Evolutionary conservation across 2,113 vertebrate genomes (phyloP).

Genomic region (Numenius arquata): DNA sequence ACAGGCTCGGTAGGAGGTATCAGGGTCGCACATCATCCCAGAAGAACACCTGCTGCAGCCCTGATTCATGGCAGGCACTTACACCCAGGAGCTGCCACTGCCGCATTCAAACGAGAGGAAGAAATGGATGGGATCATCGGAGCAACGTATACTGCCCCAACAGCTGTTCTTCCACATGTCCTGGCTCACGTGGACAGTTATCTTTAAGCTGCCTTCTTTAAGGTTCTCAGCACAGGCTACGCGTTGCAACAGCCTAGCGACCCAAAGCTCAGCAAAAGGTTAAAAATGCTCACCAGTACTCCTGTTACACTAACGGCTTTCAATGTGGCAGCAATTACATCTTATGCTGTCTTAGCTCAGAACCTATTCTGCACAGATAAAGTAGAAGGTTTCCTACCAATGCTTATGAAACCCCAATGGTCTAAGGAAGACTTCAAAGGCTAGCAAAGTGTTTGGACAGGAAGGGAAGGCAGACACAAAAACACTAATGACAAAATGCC

Average conservation of each 20-base stretch:
- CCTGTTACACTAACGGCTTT: not conserved
- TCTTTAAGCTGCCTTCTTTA: not conserved
- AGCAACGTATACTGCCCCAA: not conserved
- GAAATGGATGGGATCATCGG: conserved; percentile 16
- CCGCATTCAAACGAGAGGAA: not conserved
- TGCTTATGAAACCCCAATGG: not conserved
- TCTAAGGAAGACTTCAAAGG: not conserved
- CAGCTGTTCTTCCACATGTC: conserved; percentile 30
- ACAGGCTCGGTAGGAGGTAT: not conserved
- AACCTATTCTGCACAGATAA: not conserved
- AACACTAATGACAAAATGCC: not conserved
- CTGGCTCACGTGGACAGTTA: not conserved
- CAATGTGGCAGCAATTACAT: not conserved
- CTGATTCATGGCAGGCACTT: conserved; percentile 1
- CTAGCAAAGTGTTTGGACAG: not conserved
- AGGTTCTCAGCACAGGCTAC: not conserved
- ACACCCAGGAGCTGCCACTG: not conserved
- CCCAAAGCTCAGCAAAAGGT: not conserved
- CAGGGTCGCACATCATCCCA: not conserved
- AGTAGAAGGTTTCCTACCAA: not conserved
- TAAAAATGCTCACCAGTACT: not conserved
- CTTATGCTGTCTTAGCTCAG: not conserved
- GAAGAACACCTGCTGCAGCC: not conserved
- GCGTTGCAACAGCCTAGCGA: not conserved
- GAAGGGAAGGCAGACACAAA: not conserved